Conservation (phyloP, 2,113 vertebrate species). For the Ia io region DNA sequence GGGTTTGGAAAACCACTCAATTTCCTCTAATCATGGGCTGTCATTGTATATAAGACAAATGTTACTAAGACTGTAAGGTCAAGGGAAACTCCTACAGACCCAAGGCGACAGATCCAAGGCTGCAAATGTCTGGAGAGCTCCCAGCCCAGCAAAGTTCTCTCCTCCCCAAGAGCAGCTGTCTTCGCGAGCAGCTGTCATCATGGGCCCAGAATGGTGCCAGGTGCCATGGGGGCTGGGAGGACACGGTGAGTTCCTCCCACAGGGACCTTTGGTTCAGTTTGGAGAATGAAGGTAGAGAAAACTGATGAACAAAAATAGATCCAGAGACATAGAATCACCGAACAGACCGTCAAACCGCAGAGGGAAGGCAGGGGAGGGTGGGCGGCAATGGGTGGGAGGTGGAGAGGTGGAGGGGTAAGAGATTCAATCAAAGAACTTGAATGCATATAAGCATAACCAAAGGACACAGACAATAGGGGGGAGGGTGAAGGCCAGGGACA, state of each 20-base stretch:
- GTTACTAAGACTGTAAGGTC: neutral
- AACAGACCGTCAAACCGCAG: too few species aligned
- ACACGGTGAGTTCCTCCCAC: rapidly evolving
- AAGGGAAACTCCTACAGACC: neutral
- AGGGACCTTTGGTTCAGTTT: neutral
- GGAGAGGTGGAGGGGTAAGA: too few species aligned
- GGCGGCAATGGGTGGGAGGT: too few species aligned
- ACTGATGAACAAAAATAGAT: too few species aligned
- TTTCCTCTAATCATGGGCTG: neutral
- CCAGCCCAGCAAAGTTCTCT: neutral
- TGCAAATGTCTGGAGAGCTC: neutral
- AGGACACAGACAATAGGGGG: too few species aligned
- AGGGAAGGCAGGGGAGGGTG: too few species aligned
- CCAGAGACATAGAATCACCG: too few species aligned
- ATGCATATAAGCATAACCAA: too few species aligned
- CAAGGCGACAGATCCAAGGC: neutral
- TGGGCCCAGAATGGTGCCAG: neutral
- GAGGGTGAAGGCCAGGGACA: too few species aligned
- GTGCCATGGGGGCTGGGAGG: neutral
- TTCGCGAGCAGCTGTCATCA: neutral
- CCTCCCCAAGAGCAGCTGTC: neutral
- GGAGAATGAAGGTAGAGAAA: neutral
- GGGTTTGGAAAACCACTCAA: neutral
- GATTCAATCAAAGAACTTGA: too few species aligned
- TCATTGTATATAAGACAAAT: neutral